phyloP scores from a whole-genome alignment of 1,140 invertebrate genomes.

The Philotrypesis tridentata region DNA sequence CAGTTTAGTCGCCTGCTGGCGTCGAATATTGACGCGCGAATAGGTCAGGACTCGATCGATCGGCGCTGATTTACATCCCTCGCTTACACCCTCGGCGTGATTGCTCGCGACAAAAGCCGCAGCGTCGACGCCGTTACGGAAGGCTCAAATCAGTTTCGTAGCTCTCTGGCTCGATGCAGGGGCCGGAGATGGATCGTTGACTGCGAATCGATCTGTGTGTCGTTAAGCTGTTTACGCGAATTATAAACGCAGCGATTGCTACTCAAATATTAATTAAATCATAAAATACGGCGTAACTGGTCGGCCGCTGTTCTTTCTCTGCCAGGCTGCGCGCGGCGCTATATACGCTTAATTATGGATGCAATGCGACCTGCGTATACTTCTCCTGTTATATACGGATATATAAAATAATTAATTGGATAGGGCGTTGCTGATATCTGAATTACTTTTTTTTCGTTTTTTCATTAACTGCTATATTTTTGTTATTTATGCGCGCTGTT shows the following conservation, averaged over 20 bases:
- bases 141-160: slow-evolving; percentile 14
- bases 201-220: not conserved
- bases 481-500: no score
- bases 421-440: no score
- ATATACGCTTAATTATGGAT: no score
- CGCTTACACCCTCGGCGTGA: not conserved
- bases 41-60: not conserved
- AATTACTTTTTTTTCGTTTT: no score
- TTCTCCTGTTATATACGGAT: no score
- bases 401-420: no score
- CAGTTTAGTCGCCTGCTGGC: not conserved
- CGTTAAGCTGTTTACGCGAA: not conserved
- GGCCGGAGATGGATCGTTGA: not conserved
- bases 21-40: not conserved
- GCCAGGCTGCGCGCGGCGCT: no score
- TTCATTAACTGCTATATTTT: no score
- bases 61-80: not conserved
- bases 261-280: no score
- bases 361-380: no score
- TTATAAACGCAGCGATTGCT: not conserved
- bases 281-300: no score
- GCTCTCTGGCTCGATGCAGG: not conserved
- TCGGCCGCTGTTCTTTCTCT: no score
- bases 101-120: not conserved
- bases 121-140: not conserved